Percentiles rank a stretch among this genome's conserved stretches.
These are phyloP conservation scores for Eristalinus aeneus DNA, from an alignment of 2,888 invertebrate species.

Conservation along the genomic window DNA sequence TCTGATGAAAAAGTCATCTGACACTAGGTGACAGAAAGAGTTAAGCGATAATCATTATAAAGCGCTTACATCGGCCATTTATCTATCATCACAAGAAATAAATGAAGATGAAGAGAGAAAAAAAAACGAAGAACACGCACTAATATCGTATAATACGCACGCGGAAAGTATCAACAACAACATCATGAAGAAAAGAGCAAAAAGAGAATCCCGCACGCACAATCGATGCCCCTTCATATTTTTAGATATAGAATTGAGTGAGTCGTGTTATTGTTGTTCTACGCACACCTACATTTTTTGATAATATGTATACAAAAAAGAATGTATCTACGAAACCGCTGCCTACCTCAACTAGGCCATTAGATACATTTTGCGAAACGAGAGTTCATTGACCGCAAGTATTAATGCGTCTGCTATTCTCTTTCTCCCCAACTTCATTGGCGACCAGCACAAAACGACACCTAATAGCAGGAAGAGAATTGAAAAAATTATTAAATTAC, in stretches of 20 bases:
- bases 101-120: neutral
- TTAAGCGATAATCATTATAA: neutral
- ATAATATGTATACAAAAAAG: slow-evolving; percentile 30
- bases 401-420: neutral
- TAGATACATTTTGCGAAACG: slow-evolving; percentile 64
- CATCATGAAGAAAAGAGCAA: slow-evolving; percentile 7
- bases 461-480: slow-evolving; percentile 29
- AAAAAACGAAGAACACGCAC: slow-evolving; percentile 17
- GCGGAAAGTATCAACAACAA: neutral
- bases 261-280: slow-evolving; percentile 59
- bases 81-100: neutral
- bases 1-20: neutral
- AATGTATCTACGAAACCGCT: slow-evolving; percentile 52
- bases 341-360: slow-evolving; percentile 71
- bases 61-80: neutral
- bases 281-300: slow-evolving; percentile 59
- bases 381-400: slow-evolving; percentile 58
- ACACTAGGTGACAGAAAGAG: neutral
- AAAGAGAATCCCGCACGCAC: slow-evolving; percentile 53
- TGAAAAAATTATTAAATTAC: slow-evolving; percentile 65
- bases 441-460: neutral
- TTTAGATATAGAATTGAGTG: slow-evolving; percentile 59
- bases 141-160: neutral
- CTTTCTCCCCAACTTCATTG: neutral
- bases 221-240: slow-evolving; percentile 67